A percentile compares a stretch with the other conserved stretches of the same genome.
These are phyloP conservation scores for Dynastes tityus DNA, from an alignment of 2,888 invertebrate species.

Conservation along the genomic window DNA sequence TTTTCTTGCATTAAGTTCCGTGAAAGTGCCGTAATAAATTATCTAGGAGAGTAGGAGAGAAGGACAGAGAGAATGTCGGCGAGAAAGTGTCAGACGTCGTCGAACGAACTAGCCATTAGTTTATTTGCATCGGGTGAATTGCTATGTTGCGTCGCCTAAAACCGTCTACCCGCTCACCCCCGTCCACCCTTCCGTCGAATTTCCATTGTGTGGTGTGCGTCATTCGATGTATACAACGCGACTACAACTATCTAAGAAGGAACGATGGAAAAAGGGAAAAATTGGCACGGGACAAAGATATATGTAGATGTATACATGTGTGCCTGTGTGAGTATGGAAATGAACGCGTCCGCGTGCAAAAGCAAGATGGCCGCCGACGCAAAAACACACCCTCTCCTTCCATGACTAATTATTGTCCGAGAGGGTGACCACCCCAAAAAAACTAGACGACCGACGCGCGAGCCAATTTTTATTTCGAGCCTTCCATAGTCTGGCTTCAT, in stretches of 20 bases:
- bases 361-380: slow-evolving; percentile 64
- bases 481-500: slow-evolving; percentile 47
- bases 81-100: slow-evolving; percentile 32
- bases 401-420: slow-evolving; percentile 70
- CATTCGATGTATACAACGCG: slow-evolving; percentile 9
- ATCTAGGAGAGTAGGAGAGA: slow-evolving; percentile 33
- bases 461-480: slow-evolving; percentile 43
- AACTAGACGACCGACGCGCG: slow-evolving; percentile 44
- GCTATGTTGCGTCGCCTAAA: slow-evolving; percentile 17
- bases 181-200: slow-evolving; percentile 5
- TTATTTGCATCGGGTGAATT: slow-evolving; percentile 51
- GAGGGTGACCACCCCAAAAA: slow-evolving; percentile 62
- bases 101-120: slow-evolving; percentile 53
- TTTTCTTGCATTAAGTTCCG: slow-evolving; percentile 49
- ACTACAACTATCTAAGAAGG: not conserved
- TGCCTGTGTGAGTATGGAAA: not conserved
- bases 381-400: slow-evolving; percentile 62
- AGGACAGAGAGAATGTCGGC: too few species aligned
- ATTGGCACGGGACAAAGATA: slow-evolving; percentile 46
- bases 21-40: slow-evolving; percentile 53
- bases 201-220: slow-evolving; percentile 42
- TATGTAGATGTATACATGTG: slow-evolving; percentile 25
- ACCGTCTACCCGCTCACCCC: not conserved
- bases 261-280: slow-evolving; percentile 24
- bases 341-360: slow-evolving; percentile 8